Conservation (phyloP, 1,140 invertebrate species). For the Helicoverpa armigera region DNA sequence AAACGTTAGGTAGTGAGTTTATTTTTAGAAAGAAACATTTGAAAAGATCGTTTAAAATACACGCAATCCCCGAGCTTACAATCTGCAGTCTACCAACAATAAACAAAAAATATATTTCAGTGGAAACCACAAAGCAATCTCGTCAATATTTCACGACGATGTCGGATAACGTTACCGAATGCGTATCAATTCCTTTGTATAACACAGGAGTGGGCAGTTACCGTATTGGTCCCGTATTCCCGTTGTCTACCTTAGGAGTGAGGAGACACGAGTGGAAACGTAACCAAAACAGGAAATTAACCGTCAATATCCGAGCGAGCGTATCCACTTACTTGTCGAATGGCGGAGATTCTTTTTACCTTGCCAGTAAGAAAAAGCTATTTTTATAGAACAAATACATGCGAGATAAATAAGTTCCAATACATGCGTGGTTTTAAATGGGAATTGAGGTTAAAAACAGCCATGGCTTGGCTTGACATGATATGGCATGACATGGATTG, state of each 20-base stretch:
- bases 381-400: neutral
- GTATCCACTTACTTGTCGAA: conserved; percentile 16
- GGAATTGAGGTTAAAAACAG: no score
- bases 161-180: conserved; percentile 23
- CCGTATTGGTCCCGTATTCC: conserved; percentile 9
- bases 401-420: no score
- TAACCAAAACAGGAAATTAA: conserved; percentile 47
- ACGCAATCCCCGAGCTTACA: no score
- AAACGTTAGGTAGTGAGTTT: no score
- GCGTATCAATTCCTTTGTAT: conserved; percentile 33
- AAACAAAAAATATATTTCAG: neutral
- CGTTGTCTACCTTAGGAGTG: neutral
- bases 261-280: conserved; percentile 25
- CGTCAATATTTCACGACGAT: conserved; percentile 20
- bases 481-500: no score
- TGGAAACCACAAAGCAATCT: conserved; percentile 11
- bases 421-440: no score
- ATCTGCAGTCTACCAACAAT: neutral
- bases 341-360: neutral
- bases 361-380: neutral
- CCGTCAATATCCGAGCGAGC: conserved; percentile 22
- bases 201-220: conserved; percentile 8
- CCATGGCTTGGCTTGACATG: no score
- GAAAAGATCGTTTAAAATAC: no score
- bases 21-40: no score